Evolutionary conservation across 2,888 invertebrate genomes (phyloP), one percentile per base, ranked within the genome.

Genomic region (Meta bourneti): DNA sequence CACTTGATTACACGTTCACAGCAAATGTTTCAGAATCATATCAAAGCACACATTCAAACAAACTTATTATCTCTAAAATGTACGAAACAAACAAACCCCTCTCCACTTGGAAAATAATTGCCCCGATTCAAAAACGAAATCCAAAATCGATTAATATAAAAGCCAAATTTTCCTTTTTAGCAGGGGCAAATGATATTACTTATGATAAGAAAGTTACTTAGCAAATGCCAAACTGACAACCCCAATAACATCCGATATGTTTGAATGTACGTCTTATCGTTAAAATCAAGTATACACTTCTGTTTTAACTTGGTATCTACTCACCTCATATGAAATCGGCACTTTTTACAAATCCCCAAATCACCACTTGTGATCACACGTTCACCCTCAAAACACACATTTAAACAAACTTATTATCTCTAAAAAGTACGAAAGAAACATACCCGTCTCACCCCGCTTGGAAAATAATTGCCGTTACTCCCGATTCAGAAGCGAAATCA

Each of bases 401-500:
- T n/a, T n/a, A n/a, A n/a, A n/a, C 61, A 61, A 11, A 9, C 6
- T 13, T 13, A 61, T 61, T 61, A 61, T 61, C 61, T 61, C 61
- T 61, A 61, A 83, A 74, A 20, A 72, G 9, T 54, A 11, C 49
- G 13, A 54, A 19, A 19, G 19, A 54, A 13, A 48, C 49, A 34
- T 51, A 49, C n/a, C 34, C 77, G n/a, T 49, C 49, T 16, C n/a
- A n/a, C 52, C 51, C 78, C 1, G 7, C n/a, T n/a, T 34, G 54
- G 52, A 83, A 83, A 83, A 83, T 83, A 83, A 75, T 83, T 83
- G 74, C 54, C 19, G 52, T 74, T 74, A 34, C 74, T 74, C 52
- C 74, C 34, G n/a, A 16, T 72, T 52, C 71, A 72, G n/a, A 83
- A 83, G 51, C 72, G 52, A 20, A 74, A 54, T 34, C 13, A 49